Evolutionary conservation across 2,888 invertebrate genomes (phyloP).

Genomic region (Alsophila aescularia): DNA sequence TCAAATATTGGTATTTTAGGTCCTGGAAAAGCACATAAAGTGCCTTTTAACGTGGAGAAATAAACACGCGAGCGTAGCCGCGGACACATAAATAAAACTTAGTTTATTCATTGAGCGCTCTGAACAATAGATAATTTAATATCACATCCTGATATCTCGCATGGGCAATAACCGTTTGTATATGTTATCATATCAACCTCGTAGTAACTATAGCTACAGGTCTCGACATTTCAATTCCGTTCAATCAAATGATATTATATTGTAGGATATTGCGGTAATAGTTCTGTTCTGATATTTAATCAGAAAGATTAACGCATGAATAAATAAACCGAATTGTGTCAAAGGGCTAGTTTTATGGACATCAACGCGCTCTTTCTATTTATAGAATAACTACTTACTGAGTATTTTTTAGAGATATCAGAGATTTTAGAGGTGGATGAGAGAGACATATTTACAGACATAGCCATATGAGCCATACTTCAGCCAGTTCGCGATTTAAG

Average conservation of each 20-base stretch:
- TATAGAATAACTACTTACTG: not conserved
- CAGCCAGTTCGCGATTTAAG: too few relatives aligned
- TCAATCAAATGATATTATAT: constrained; percentile 21
- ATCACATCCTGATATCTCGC: constrained; percentile 38
- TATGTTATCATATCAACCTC: too few relatives aligned
- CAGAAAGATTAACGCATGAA: not conserved
- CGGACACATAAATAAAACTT: too few relatives aligned
- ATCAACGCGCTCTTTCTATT: constrained; percentile 37
- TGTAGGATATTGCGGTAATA: constrained; percentile 1
- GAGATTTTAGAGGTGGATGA: too few relatives aligned
- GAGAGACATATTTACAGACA: too few relatives aligned
- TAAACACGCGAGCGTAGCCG: too few relatives aligned
- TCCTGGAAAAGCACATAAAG: too few relatives aligned
- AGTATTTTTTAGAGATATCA: too few relatives aligned
- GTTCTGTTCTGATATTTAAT: constrained; percentile 10
- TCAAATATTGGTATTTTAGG: too few relatives aligned
- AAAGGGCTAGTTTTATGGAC: constrained; percentile 36
- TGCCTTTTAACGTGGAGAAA: too few relatives aligned
- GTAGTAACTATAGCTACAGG: constrained; percentile 22
- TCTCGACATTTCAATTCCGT: constrained; percentile 27
- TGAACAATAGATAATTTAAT: constrained; percentile 36
- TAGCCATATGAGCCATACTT: too few relatives aligned
- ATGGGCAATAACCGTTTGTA: constrained; percentile 33
- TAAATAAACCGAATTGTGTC: not conserved
- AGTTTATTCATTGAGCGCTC: constrained; percentile 13